Conservation (phyloP, 2,888 invertebrate genomes). For the Hecatera dysodea region DNA sequence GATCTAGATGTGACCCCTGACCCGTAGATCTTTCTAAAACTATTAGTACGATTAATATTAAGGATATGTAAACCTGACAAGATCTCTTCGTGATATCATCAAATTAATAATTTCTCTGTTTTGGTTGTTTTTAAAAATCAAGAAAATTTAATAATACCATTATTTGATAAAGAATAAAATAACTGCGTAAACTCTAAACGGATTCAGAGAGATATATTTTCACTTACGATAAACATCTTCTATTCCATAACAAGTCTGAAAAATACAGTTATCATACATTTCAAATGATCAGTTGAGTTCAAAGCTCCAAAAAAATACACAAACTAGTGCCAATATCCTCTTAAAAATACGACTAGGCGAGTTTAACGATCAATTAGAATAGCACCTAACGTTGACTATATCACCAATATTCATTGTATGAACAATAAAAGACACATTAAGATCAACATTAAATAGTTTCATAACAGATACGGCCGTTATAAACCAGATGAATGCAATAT, state of each 20-base stretch:
- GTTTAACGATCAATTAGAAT: slow-evolving; percentile 24
- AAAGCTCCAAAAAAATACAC: neutral
- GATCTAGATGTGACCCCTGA: neutral
- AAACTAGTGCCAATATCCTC: slow-evolving; percentile 22
- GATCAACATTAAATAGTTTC: slow-evolving; percentile 29
- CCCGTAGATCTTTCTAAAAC: neutral
- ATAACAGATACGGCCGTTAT: slow-evolving; percentile 12
- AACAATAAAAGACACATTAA: slow-evolving; percentile 42
- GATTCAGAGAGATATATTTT: neutral
- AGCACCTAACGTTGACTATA: slow-evolving; percentile 25
- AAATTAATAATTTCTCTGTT: neutral
- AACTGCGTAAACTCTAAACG: too few species aligned
- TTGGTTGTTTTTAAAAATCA: too few species aligned
- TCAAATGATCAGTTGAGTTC: neutral
- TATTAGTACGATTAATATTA: too few species aligned
- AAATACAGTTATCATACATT: neutral
- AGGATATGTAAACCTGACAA: neutral
- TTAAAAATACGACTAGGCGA: slow-evolving; percentile 10
- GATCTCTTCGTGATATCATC: neutral
- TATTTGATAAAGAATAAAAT: too few species aligned
- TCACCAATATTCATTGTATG: slow-evolving; percentile 30
- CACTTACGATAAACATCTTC: neutral
- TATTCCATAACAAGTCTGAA: neutral
- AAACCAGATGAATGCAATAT: slow-evolving; percentile 43
- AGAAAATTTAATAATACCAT: too few species aligned